Conservation (phyloP, 2,113 vertebrate species). For the Hystrix brachyura region DNA sequence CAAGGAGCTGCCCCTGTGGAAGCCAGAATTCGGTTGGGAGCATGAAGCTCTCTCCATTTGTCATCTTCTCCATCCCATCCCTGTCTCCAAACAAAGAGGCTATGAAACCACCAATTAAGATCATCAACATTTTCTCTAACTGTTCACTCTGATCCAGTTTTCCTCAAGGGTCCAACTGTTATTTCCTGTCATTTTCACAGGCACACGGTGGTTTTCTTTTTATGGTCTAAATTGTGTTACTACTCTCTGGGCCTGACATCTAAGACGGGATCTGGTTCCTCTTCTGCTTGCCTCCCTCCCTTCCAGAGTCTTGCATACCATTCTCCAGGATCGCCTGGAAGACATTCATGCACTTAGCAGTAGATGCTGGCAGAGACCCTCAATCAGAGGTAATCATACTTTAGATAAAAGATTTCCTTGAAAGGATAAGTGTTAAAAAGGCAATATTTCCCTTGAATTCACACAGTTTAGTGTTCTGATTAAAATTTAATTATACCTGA, state of each 20-base stretch:
- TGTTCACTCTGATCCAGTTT: conserved; percentile 12
- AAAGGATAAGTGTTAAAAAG: conserved; percentile 73
- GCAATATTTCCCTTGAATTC: conserved; percentile 67
- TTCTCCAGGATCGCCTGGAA: conserved; percentile 47
- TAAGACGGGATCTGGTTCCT: background rate
- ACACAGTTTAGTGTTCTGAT: conserved; percentile 43
- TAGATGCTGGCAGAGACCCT: conserved; percentile 65
- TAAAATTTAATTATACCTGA: conserved; percentile 67
- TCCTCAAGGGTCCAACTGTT: background rate
- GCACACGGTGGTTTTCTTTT: background rate
- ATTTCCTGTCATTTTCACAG: background rate
- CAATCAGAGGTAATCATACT: conserved; percentile 73
- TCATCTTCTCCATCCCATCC: background rate
- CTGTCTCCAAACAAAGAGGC: background rate
- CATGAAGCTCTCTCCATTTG: accelerated
- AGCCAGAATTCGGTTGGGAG: background rate
- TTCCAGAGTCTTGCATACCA: background rate
- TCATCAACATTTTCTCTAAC: background rate
- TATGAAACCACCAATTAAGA: background rate
- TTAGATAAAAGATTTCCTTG: conserved; percentile 71
- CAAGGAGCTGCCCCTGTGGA: background rate
- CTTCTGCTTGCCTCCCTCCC: background rate
- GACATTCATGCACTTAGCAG: conserved; percentile 14
- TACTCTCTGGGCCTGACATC: background rate
- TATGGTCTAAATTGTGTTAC: background rate